Conservation (phyloP, 2,888 invertebrate genomes). For the Ectemnius continuus region DNA sequence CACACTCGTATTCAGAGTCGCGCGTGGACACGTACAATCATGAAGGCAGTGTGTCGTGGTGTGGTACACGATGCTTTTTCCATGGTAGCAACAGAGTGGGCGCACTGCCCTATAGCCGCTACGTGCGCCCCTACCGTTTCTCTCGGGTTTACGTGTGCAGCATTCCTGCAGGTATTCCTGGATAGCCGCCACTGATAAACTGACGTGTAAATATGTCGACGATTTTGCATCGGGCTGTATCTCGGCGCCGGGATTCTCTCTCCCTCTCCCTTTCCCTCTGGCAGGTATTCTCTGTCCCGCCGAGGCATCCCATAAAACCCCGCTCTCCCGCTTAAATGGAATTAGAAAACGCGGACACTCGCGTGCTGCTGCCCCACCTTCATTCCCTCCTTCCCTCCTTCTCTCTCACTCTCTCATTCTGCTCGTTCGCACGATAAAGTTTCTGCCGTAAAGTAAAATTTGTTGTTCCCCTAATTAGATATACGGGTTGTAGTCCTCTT, state of each 20-base stretch:
- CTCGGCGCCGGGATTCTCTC: conserved; percentile 6
- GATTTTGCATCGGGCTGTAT: conserved; percentile 48
- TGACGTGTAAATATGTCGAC: conserved; percentile 56
- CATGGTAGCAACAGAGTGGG: background rate
- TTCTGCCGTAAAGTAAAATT: too few species aligned
- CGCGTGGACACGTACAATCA: background rate
- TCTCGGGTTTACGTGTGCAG: conserved; percentile 32
- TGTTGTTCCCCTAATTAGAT: too few species aligned
- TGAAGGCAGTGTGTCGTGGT: background rate
- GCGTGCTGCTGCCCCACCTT: background rate
- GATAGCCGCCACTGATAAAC: conserved; percentile 50
- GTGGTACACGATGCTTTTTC: conserved; percentile 6
- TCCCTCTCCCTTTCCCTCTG: background rate
- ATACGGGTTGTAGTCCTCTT: too few species aligned
- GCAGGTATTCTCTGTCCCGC: background rate
- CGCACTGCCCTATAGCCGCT: background rate
- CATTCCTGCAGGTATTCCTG: conserved; percentile 40
- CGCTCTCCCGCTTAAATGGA: conserved; percentile 29
- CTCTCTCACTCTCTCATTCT: background rate
- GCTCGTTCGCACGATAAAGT: too few species aligned
- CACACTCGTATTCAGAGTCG: background rate
- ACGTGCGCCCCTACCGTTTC: conserved; percentile 3
- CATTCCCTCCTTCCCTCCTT: background rate
- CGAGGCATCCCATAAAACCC: background rate
- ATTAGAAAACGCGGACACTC: conserved; percentile 32